Evolutionary conservation across 2,113 vertebrate genomes (phyloP).

Genomic region (Tragelaphus scriptus): DNA sequence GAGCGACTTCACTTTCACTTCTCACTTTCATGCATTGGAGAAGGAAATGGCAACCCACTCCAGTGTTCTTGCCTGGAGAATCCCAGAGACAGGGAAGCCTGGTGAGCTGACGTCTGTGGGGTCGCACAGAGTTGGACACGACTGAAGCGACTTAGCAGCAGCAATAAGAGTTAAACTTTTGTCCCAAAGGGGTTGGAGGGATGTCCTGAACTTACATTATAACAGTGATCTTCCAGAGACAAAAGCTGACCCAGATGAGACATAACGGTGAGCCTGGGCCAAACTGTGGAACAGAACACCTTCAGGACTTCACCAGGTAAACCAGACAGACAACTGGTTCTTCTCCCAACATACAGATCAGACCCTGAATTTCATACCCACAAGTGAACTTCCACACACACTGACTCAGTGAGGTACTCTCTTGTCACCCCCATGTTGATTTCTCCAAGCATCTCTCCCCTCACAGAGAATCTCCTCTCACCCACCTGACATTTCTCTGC

Average conservation of each 20-base stretch:
- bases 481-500: background rate
- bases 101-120: no score
- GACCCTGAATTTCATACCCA: background rate
- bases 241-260: background rate
- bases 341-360: background rate
- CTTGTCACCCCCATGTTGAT: rapidly evolving
- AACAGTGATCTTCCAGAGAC: background rate
- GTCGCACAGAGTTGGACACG: no score
- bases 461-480: background rate
- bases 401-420: no score
- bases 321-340: background rate
- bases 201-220: background rate
- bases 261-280: background rate
- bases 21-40: no score
- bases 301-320: background rate
- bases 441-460: background rate
- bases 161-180: background rate
- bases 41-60: no score
- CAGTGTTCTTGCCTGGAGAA: no score
- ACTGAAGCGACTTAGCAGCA: no score
- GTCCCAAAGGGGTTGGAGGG: background rate
- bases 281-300: background rate
- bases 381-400: background rate
- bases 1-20: no score
- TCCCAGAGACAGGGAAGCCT: no score